A percentile compares a stretch with the other conserved stretches of the same genome.
Conservation (phyloP, 2,888 invertebrate genomes). For the Leptopterna dolabrata region DNA sequence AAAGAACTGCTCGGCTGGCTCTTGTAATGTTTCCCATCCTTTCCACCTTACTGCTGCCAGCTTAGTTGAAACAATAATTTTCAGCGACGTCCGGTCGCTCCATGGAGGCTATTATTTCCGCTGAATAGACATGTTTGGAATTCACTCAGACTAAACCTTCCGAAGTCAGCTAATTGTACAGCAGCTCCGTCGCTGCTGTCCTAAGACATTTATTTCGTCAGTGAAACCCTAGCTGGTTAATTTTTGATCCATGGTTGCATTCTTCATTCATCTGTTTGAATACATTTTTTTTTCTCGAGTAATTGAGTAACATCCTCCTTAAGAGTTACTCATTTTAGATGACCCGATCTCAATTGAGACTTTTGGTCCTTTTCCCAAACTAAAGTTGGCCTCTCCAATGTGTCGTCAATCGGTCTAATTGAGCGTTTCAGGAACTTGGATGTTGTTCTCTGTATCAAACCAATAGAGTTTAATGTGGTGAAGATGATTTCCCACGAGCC, state of each 20-base stretch:
- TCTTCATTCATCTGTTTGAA: neutral
- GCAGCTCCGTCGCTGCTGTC: neutral
- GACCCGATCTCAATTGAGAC: no score
- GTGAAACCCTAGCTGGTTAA: neutral
- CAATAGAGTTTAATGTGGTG: no score
- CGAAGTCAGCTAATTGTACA: neutral
- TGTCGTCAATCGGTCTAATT: no score
- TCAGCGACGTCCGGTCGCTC: conserved; percentile 9
- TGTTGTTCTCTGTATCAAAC: no score
- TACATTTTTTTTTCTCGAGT: no score
- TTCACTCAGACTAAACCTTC: neutral
- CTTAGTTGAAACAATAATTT: neutral
- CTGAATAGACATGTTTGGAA: conserved; percentile 1
- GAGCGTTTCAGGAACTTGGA: no score
- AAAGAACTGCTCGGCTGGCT: neutral
- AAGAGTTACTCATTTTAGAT: no score
- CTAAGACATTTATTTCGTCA: neutral
- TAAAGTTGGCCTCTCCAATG: no score
- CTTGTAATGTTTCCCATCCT: neutral
- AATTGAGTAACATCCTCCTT: no score
- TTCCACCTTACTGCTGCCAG: no score
- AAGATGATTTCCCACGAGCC: no score
- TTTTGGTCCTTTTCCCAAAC: no score
- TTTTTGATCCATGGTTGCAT: neutral
- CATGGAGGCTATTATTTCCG: neutral